Base-by-base conservation (phyloP, 2,888 invertebrate genomes). In the Trichogramma dendrolimi region DNA sequence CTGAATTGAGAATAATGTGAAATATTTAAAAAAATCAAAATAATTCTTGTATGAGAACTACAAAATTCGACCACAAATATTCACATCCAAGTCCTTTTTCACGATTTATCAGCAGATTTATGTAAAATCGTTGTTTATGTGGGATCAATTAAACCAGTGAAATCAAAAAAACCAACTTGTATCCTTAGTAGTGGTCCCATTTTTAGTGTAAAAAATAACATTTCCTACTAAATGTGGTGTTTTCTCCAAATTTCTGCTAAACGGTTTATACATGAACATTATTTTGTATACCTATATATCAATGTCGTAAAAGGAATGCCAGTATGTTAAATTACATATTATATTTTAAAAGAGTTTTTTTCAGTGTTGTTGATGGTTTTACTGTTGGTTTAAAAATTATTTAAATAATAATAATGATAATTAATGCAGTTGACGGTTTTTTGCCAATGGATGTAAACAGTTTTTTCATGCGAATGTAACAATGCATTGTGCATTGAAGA, bases 241-340 rank as follows among this genome's bases (percentile, higher is more conserved):
- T 71, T 67, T 71, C 67, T 27, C 70, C 70, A 65, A 71, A 71
- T 72, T 65, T 65, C 43, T 72, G 71, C 69, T 70, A 70, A 69
- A 69, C 67, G 63, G 72, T 70, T 64, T 59, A 55, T 54, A 56
- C 54, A 51, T 40, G 58, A 62, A 60, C 55, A 53, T 56, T 51
- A 57, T 60, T 69, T 62, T 68, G 64, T 69, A 67, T 68, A 72
- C 58, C 67, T 70, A 71, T 70, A 66, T 72, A 72, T 77, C 69
- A 70, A 68, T 77, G 75, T 76, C 73, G 73, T 76, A 73, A 27
- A 27, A 71, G 72, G 72, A 76, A 75, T 75, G 76, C 74, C 72
- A 73, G 73, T 70, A 65, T 64, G 68, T 66, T 58, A 43, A 54
- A 52, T 54, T 61, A 62, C 63, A 61, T 56, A 63, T 71, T 64